phyloP scores from a whole-genome alignment of 2,113 vertebrate genomes.

The Crotophaga sulcirostris region DNA sequence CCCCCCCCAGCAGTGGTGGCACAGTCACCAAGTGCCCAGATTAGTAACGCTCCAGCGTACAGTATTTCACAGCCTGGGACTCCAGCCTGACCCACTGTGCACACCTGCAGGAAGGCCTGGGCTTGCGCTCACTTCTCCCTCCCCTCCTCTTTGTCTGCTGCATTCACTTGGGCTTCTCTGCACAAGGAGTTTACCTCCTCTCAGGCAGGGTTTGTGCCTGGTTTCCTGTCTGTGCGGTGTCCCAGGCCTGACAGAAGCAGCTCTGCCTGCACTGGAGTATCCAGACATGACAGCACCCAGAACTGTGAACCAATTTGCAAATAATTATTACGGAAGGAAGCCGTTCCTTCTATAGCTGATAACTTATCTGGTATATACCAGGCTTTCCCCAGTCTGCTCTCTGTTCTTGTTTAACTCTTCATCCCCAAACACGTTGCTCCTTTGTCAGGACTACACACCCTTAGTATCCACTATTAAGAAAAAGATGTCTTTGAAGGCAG shows the following conservation, averaged over 20 bases:
- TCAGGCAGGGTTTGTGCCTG: not conserved
- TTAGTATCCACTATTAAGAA: not conserved
- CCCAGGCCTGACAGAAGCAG: slow-evolving; percentile 11
- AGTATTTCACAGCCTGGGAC: not conserved
- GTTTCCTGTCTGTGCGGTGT: slow-evolving; percentile 26
- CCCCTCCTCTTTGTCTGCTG: slow-evolving; percentile 15
- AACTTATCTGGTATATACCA: slow-evolving; percentile 47
- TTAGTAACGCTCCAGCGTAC: not conserved
- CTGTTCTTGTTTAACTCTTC: not conserved
- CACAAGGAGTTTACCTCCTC: slow-evolving; percentile 7
- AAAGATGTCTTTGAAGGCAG: not conserved
- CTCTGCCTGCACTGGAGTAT: not conserved
- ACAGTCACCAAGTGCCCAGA: not conserved
- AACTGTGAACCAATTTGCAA: slow-evolving; percentile 28
- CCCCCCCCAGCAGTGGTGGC: not conserved
- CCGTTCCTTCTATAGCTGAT: not conserved
- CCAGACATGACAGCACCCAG: not conserved
- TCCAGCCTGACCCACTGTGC: not conserved
- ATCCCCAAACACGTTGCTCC: not conserved
- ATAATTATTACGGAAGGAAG: slow-evolving; percentile 41
- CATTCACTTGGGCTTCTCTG: not conserved
- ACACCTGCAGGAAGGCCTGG: slow-evolving; percentile 48
- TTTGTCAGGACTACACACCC: not conserved
- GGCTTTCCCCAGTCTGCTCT: not conserved
- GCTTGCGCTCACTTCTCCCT: not conserved